Percentiles rank a stretch among this genome's conserved stretches.
These are phyloP conservation scores for Melinaea menophilus DNA, from an alignment of 2,888 invertebrate species.

Conservation along the genomic window DNA sequence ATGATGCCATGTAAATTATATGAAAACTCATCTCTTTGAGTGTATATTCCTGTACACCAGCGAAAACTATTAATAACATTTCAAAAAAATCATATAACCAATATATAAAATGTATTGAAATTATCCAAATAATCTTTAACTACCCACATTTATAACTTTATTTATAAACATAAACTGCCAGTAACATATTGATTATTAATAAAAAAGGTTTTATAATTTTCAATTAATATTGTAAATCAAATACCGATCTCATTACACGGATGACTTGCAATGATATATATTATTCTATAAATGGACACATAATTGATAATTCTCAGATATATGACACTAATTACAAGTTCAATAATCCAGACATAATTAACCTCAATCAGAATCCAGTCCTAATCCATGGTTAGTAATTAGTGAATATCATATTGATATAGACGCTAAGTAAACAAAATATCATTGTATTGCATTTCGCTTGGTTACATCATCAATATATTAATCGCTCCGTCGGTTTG, in stretches of 20 bases:
- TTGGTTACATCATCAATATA: background rate
- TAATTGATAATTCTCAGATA: constrained; percentile 35
- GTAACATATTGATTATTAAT: too few relatives aligned
- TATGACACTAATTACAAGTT: constrained; percentile 51
- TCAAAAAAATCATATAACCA: too few relatives aligned
- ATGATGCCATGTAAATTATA: constrained; percentile 59
- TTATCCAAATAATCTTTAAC: too few relatives aligned
- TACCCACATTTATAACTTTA: too few relatives aligned
- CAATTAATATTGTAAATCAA: too few relatives aligned
- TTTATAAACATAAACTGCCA: too few relatives aligned
- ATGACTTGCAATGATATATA: background rate
- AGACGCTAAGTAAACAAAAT: background rate
- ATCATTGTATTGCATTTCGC: background rate
- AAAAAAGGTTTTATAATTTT: too few relatives aligned
- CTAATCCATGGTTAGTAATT: constrained; percentile 49
- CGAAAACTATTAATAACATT: too few relatives aligned
- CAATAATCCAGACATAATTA: constrained; percentile 64
- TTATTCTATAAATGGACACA: constrained; percentile 27
- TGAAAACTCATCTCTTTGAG: constrained; percentile 7
- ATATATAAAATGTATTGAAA: too few relatives aligned
- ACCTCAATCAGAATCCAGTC: constrained; percentile 43
- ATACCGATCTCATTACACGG: too few relatives aligned
- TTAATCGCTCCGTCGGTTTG: too few relatives aligned
- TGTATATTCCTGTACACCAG: background rate
- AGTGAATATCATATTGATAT: constrained; percentile 27